phyloP scores from a whole-genome alignment of 2,113 vertebrate species.

The Nycticebus coucang region DNA sequence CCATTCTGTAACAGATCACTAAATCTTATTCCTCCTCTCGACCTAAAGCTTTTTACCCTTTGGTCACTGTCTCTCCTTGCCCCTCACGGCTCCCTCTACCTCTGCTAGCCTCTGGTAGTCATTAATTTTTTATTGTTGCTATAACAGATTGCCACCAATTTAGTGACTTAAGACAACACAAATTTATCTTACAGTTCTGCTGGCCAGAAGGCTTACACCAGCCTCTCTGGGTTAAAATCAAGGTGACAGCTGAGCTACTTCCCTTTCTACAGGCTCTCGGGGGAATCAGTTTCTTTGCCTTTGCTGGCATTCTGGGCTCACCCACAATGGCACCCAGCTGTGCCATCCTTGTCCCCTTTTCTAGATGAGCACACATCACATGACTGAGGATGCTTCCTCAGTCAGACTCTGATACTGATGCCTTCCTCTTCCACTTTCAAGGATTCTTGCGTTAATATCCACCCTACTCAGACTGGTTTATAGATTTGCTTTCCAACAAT shows the following conservation, averaged over 20 bases:
- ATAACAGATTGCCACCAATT: not conserved
- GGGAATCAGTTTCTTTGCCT: no score
- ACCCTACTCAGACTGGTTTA: not conserved
- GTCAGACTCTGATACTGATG: no score
- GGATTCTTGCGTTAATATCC: not conserved
- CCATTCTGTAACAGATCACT: not conserved
- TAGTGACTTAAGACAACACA: not conserved
- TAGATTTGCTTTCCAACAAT: not conserved
- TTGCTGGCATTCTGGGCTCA: not conserved
- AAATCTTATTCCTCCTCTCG: not conserved
- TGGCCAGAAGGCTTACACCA: not conserved
- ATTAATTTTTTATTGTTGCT: not conserved
- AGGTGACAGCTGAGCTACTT: not conserved
- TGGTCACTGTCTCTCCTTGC: not conserved
- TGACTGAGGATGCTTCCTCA: not conserved
- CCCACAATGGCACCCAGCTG: accelerated
- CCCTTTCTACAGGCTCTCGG: not conserved
- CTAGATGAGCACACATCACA: not conserved
- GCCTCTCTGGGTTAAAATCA: not conserved
- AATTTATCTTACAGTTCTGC: not conserved
- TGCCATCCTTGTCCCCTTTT: not conserved
- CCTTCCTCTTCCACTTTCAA: not conserved
- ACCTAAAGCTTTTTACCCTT: not conserved
- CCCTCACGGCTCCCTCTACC: not conserved
- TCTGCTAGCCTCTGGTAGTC: not conserved